phyloP scores from a whole-genome alignment of 2,888 invertebrate species.

The Colostygia pectinataria region DNA sequence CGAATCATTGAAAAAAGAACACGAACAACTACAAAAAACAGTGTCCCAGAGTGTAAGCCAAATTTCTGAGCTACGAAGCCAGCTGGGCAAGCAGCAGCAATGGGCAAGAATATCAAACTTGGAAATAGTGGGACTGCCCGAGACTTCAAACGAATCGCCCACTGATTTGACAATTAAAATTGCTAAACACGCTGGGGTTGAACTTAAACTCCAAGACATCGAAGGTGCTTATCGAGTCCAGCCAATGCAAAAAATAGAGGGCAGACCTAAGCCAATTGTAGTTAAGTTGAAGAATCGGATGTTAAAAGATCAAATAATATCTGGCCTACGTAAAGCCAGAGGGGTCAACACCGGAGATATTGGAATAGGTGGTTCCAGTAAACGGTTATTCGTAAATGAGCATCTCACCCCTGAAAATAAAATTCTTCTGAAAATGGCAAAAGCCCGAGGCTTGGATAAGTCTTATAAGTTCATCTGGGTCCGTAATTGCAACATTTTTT shows the following conservation, averaged over 20 bases:
- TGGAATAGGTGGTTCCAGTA: too few relatives aligned
- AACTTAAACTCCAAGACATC: background rate
- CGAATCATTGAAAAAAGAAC: too few relatives aligned
- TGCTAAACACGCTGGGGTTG: background rate
- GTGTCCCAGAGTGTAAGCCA: background rate
- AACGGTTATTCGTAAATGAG: too few relatives aligned
- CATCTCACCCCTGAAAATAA: background rate
- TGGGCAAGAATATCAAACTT: background rate
- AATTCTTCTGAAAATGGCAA: background rate
- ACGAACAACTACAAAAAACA: too few relatives aligned
- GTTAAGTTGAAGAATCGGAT: background rate
- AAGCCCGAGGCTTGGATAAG: background rate
- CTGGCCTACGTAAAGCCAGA: background rate
- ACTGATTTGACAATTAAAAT: background rate
- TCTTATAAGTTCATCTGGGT: background rate
- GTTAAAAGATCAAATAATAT: background rate
- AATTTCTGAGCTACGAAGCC: background rate
- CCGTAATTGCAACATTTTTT: background rate
- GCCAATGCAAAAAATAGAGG: background rate
- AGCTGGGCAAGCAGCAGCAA: background rate
- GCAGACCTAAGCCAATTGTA: slow-evolving; percentile 1
- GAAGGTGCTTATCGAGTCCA: background rate
- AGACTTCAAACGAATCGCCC: background rate
- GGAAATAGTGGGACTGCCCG: background rate
- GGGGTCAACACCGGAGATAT: background rate